A percentile compares a stretch with the other conserved stretches of the same genome.
These are phyloP conservation scores for Tridacna gigas DNA, from an alignment of 2,888 invertebrate genomes.

Conservation along the genomic window DNA sequence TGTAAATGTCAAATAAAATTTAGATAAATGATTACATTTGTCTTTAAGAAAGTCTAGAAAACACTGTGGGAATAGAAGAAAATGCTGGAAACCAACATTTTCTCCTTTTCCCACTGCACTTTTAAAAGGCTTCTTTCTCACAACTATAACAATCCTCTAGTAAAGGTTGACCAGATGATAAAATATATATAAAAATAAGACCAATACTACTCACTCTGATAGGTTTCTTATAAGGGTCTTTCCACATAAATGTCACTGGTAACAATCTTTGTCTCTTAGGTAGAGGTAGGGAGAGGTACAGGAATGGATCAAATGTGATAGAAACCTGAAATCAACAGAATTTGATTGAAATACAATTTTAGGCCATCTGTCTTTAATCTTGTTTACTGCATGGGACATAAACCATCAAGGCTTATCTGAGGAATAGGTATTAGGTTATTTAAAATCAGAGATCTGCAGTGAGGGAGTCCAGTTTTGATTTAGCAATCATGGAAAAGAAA, in stretches of 20 bases:
- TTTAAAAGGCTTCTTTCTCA: background rate
- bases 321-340: constrained; percentile 83
- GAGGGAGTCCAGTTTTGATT: too few species aligned
- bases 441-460: too few species aligned
- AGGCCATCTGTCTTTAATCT: too few species aligned
- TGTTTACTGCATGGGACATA: too few species aligned
- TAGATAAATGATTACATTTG: too few species aligned
- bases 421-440: too few species aligned
- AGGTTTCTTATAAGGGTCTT: constrained; percentile 84
- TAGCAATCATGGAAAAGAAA: too few species aligned
- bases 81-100: background rate
- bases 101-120: background rate
- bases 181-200: background rate
- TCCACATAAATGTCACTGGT: constrained; percentile 85
- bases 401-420: too few species aligned
- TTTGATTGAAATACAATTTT: too few species aligned
- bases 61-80: background rate
- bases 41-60: background rate
- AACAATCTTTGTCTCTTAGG: constrained; percentile 84
- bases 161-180: background rate
- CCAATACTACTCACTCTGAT: constrained; percentile 77
- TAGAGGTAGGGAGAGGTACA: constrained; percentile 86
- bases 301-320: constrained; percentile 87
- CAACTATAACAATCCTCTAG: background rate
- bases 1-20: too few species aligned